Conservation (phyloP, 2,797 vertebrate genomes). For the Pteropus rufus region DNA sequence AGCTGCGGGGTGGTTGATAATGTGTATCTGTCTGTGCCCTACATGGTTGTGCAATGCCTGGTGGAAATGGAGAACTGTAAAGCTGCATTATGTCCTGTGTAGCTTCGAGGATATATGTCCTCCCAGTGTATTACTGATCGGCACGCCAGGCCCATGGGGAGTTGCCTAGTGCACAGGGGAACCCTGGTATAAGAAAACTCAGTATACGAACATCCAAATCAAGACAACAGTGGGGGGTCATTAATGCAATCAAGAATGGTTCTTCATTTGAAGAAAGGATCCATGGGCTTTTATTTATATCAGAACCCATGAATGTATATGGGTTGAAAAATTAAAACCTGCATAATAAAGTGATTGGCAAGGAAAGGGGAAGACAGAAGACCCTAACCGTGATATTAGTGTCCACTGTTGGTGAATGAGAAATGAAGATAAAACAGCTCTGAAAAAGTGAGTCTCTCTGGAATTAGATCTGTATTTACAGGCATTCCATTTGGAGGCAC, state of each 20-base stretch:
- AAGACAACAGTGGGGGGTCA: not conserved
- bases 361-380: not conserved
- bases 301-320: slow-evolving; percentile 14
- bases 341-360: slow-evolving; percentile 1
- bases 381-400: not conserved
- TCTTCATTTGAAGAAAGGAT: not conserved
- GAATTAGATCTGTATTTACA: not conserved
- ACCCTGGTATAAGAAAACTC: not conserved
- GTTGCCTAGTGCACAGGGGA: not conserved
- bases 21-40: not conserved
- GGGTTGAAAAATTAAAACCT: slow-evolving; percentile 15
- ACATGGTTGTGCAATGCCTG: not conserved
- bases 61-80: not conserved
- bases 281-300: not conserved
- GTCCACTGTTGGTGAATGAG: not conserved
- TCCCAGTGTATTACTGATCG: not conserved
- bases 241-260: not conserved
- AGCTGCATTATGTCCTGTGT: not conserved
- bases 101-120: not conserved
- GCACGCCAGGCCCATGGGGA: not conserved
- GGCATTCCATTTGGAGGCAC: not conserved
- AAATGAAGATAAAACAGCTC: not conserved
- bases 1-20: not conserved
- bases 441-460: not conserved
- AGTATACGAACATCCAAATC: not conserved